Evolutionary conservation across 2,888 invertebrate species (phyloP).

Genomic region (Philaethria dido): DNA sequence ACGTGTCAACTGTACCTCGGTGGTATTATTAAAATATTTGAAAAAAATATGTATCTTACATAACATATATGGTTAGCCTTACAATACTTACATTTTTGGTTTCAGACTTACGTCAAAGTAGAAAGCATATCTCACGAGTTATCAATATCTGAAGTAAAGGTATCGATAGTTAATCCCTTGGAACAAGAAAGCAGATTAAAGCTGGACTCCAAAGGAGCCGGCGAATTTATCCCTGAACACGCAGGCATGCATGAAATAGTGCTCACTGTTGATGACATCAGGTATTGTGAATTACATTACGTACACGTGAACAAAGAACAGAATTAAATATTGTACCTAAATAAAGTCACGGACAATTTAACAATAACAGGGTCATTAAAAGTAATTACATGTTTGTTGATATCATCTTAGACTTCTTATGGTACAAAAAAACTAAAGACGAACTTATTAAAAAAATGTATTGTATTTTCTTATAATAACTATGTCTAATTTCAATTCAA

Average conservation of each 20-base stretch:
- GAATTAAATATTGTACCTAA: neutral
- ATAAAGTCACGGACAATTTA: conserved; percentile 26
- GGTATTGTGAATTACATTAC: conserved; percentile 52
- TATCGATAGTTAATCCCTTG: conserved; percentile 91
- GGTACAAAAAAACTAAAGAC: neutral
- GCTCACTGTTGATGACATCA: conserved; percentile 84
- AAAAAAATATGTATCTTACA: no score
- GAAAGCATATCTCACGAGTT: conserved; percentile 88
- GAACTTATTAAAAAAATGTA: neutral
- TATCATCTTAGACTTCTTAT: conserved; percentile 17
- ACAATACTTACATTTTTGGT: neutral
- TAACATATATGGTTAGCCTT: neutral
- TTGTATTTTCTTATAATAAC: neutral
- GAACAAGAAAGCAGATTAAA: conserved; percentile 86
- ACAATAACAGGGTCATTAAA: conserved; percentile 21
- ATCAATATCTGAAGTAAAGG: conserved; percentile 88
- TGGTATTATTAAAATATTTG: neutral
- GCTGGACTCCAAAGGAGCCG: conserved; percentile 89
- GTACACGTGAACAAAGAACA: neutral
- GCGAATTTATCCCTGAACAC: conserved; percentile 93
- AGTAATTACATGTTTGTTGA: conserved; percentile 29
- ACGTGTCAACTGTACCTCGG: no score
- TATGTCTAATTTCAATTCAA: no score
- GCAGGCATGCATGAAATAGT: conserved; percentile 96
- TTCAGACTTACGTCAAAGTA: conserved; percentile 90